Percentiles rank a stretch among this genome's conserved stretches.
Evolutionary conservation across 2,113 vertebrate species (phyloP).

Genomic region (Paedocypris sp.): DNA sequence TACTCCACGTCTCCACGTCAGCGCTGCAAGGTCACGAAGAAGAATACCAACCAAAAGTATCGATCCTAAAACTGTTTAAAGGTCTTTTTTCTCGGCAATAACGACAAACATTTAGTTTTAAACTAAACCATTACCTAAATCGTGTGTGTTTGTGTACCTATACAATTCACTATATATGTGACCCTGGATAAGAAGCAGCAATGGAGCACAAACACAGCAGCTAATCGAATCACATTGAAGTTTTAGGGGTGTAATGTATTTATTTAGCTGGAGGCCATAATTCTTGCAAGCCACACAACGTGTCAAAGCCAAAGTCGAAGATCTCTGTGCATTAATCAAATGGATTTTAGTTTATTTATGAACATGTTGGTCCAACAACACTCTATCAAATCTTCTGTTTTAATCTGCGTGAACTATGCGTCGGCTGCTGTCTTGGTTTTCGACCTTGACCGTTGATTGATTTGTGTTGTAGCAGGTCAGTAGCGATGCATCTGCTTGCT

Average conservation of each 20-base stretch:
- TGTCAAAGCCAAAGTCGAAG: conserved; percentile 62
- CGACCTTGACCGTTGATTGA: conserved; percentile 59
- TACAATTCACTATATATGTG: conserved; percentile 1
- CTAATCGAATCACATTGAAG: conserved; percentile 15
- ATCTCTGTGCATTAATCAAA: conserved; percentile 60
- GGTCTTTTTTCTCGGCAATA: not conserved
- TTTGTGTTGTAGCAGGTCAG: conserved; percentile 55
- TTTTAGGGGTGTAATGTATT: conserved; percentile 1
- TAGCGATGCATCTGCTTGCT: conserved; percentile 40
- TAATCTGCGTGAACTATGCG: conserved; percentile 36
- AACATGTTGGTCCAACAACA: conserved; percentile 35
- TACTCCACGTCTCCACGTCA: not conserved
- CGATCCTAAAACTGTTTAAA: conserved; percentile 11
- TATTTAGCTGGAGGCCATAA: conserved; percentile 34
- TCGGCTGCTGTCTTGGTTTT: conserved; percentile 31
- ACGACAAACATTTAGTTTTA: not conserved
- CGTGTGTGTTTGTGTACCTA: not conserved
- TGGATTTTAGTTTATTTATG: conserved; percentile 59
- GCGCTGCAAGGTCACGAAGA: conserved; percentile 17
- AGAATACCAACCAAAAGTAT: conserved; percentile 1
- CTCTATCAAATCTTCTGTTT: not conserved
- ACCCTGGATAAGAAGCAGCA: conserved; percentile 9
- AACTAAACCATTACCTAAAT: no score
- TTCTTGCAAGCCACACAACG: conserved; percentile 4
- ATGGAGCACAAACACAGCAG: not conserved